Evolutionary conservation across 2,113 vertebrate genomes (phyloP), one percentile per base, ranked within the genome.

Genomic region (Aplodontia rufa): DNA sequence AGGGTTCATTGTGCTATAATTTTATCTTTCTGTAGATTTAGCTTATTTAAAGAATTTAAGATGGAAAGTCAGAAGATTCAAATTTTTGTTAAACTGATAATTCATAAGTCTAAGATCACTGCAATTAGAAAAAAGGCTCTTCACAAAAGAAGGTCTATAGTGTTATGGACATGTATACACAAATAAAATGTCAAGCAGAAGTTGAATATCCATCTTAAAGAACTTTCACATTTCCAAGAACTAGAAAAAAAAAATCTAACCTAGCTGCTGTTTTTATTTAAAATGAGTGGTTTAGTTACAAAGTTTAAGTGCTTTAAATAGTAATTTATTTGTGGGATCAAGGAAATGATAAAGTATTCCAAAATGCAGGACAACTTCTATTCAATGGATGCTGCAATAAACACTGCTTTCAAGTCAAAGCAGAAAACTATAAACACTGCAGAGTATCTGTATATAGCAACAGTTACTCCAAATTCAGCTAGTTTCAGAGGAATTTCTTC

Each of bases 31-130:
- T 66, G 5, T 28, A 87, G 28, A 49, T 79, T 91, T 85, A 74
- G 78, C 55, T 81, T 42, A 96, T 45, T 86, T 82, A 76, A 58
- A 83, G 12, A 94, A 84, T 82, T 88, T 88, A 62, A 95, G 87
- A 81, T 66, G 4, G 55, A 45, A 83, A 82, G 11, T 45, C 3
- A 53, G 7, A 45, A 10, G 28, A 66, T 90, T 69, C 78, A 90
- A 90, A 80, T 62, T 84, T 22, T 94, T 42, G 53, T 20, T 82
- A 81, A 49, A 30, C n/a, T 89, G 62, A 83, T 7, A 83, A 74
- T 62, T 45, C 32, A 78, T 51, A 64, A 94, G 47, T 53, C 51
- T 76, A 53, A 3, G 6, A 64, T 11, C 3, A 78, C 30, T 24
- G 16, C 26, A 87, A 37, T 68, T 32, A 19, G n/a, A 26, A 82